Percentiles rank a stretch among this genome's conserved stretches.
Evolutionary conservation across 2,888 invertebrate species (phyloP).

Genomic region (Scrobipalpa atriplicella): DNA sequence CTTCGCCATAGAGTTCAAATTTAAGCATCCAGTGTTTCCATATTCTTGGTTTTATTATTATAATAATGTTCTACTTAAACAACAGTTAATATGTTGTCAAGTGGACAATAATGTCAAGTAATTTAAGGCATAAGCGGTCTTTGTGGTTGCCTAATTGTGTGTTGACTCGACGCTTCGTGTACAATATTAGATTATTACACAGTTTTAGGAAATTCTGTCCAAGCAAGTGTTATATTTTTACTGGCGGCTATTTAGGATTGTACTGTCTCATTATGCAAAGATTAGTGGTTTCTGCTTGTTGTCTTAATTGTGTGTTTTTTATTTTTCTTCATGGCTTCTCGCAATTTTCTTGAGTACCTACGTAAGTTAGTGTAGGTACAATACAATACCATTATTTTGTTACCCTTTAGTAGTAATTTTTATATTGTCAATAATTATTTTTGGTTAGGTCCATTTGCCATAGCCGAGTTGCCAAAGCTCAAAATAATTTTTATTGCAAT

Average conservation of each 20-base stretch:
- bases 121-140: constrained; percentile 43
- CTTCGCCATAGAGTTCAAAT: not conserved
- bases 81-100: constrained; percentile 39
- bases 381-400: too few relatives aligned
- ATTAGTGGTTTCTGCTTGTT: not conserved
- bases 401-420: too few relatives aligned
- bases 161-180: constrained; percentile 6
- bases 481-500: too few relatives aligned
- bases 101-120: constrained; percentile 43
- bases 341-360: not conserved
- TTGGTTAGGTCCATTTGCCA: too few relatives aligned
- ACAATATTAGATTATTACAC: not conserved
- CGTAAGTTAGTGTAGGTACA: not conserved
- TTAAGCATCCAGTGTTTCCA: not conserved
- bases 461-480: too few relatives aligned
- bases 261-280: not conserved
- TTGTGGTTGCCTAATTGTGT: constrained; percentile 36
- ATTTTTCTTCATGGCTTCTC: not conserved
- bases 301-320: not conserved
- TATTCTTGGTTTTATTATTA: constrained; percentile 31
- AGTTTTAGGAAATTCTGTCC: not conserved
- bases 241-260: constrained; percentile 4
- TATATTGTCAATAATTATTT: too few relatives aligned
- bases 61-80: constrained; percentile 34
- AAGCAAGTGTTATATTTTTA: not conserved